phyloP scores from a whole-genome alignment of 2,888 invertebrate species.

The Drosophila engyochracea region DNA sequence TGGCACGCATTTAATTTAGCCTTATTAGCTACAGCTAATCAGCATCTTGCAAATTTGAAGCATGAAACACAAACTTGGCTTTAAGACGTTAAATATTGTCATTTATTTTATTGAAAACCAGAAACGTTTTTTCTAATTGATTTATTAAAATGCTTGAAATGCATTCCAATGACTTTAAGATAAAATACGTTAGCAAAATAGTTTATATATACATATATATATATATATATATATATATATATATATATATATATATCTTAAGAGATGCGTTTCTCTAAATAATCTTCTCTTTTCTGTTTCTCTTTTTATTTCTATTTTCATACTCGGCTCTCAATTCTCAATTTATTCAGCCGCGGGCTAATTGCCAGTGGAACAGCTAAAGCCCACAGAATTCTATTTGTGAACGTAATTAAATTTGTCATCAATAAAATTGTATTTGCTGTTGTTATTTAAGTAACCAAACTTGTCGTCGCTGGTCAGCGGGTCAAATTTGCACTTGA shows the following conservation, averaged over 20 bases:
- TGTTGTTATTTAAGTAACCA: slow-evolving; percentile 55
- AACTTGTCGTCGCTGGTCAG: slow-evolving; percentile 71
- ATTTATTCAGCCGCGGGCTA: slow-evolving; percentile 8
- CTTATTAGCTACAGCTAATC: slow-evolving; percentile 50
- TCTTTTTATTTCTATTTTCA: neutral
- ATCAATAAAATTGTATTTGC: slow-evolving; percentile 63
- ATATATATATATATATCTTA: no score
- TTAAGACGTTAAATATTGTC: slow-evolving; percentile 2
- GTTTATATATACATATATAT: neutral
- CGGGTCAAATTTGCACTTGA: slow-evolving; percentile 65
- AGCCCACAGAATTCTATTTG: slow-evolving; percentile 27
- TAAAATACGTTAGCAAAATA: neutral
- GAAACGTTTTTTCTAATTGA: slow-evolving; percentile 32
- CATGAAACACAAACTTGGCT: neutral
- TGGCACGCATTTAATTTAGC: slow-evolving; percentile 39
- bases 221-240: neutral
- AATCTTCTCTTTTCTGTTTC: neutral
- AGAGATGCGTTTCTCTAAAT: no score
- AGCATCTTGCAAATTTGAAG: slow-evolving; percentile 12
- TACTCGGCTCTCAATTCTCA: neutral
- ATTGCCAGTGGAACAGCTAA: neutral
- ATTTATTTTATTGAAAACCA: slow-evolving; percentile 14
- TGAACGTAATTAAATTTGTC: slow-evolving; percentile 62
- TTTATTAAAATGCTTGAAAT: slow-evolving; percentile 8
- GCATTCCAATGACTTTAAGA: neutral